Evolutionary conservation across 92 coral and sea anemone genomes (phyloP), one percentile per base, ranked within the genome.

Genomic region (Phenganax stokvisi): DNA sequence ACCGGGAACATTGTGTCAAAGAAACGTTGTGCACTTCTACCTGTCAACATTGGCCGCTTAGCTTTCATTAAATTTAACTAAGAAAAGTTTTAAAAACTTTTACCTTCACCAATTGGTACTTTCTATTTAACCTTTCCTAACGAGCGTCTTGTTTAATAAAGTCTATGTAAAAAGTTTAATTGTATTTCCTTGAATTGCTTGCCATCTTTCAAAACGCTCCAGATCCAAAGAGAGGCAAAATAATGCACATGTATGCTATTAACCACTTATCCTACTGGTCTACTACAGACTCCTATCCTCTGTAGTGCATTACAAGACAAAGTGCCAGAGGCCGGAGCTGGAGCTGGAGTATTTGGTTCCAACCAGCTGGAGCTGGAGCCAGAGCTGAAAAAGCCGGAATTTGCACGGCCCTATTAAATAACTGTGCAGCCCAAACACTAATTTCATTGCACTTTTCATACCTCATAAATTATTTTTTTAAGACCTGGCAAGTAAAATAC

Each of bases 41-140:
- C 78, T 10, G 78, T 59, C 78, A 74, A 74, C 78, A 74, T 74
- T n/a, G 52, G 75, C 44, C 75, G 54, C 56, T 52, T 70, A 52
- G 75, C 75, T 5, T 70, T 70, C 29, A 74, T 74, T 9, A 74
- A 74, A n/a, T 74, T 74, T 74, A 74, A 74, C 20, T 16, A 51
- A 10, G 54, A 74, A 72, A 72, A 30, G 77, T 72, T 72, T 72
- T 59, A 59, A 59, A 59, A 59, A 59, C 17, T 59, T 59, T 59
- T 5, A 12, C 3, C 65, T 59, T 59, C 12, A 25, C 12, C 5
- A 4, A 12, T 59, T 59, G 60, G 8, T 12, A 8, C 60, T 8
- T 56, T 56, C 12, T 56, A 12, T 25, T 59, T 59, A 7, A 3
- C 12, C 17, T 16, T 59, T 3, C 12, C 17, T 3, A 59, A 15